Conservation (phyloP, 92 coral and sea anemone species). For the Siderastrea siderea region DNA sequence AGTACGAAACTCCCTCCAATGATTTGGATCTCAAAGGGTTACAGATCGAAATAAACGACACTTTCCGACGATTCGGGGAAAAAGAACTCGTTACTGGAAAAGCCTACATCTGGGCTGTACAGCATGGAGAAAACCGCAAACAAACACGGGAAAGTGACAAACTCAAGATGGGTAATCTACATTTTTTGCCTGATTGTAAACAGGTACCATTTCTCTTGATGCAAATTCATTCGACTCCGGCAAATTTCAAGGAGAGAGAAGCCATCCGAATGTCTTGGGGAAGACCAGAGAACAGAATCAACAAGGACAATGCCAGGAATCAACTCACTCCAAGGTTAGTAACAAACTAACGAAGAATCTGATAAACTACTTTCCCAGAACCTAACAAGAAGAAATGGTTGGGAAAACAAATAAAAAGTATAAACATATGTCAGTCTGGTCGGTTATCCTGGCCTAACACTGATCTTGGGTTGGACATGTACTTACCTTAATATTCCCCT, state of each 20-base stretch:
- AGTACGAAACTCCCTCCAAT: background rate
- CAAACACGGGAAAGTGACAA: background rate
- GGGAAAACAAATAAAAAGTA: too few species aligned
- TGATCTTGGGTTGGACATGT: too few species aligned
- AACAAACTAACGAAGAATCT: background rate
- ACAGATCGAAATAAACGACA: constrained; percentile 18
- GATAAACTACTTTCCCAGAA: background rate
- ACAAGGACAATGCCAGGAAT: constrained; percentile 23
- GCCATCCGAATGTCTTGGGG: constrained; percentile 91
- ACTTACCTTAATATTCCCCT: too few species aligned
- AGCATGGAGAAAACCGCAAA: background rate
- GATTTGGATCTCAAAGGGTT: background rate
- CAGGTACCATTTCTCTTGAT: constrained; percentile 71
- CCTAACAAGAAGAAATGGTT: too few species aligned
- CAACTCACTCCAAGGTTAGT: constrained; percentile 4
- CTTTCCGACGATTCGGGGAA: constrained; percentile 1
- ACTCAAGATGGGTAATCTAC: background rate
- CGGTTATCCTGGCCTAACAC: too few species aligned
- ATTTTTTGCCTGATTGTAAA: constrained; percentile 35
- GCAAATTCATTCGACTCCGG: constrained; percentile 78
- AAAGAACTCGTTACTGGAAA: background rate
- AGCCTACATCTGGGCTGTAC: constrained; percentile 5
- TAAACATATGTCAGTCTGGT: too few species aligned
- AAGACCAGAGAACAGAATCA: constrained; percentile 63
- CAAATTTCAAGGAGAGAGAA: constrained; percentile 71